Conservation (phyloP, 2,797 vertebrate species). For the Danio jaintianensis region DNA sequence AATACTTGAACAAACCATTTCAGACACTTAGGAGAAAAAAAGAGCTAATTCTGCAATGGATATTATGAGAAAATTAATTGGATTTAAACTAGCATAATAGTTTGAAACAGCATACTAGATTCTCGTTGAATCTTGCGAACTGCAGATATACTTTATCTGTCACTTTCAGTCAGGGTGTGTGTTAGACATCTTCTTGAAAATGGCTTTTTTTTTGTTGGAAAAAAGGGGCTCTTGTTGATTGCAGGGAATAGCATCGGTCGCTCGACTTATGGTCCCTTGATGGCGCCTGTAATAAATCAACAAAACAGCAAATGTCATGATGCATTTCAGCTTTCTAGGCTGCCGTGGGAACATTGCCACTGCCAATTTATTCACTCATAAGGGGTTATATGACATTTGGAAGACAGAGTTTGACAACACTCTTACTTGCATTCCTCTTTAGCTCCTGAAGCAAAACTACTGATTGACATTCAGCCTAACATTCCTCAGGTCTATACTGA, state of each 20-base stretch:
- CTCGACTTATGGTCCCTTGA: neutral
- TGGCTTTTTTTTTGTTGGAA: neutral
- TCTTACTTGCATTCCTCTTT: constrained; percentile 5
- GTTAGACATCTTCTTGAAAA: neutral
- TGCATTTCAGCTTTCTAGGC: neutral
- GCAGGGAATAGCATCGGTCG: neutral
- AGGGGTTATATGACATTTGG: neutral
- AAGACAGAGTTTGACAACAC: constrained; percentile 33
- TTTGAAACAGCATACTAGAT: too few relatives aligned
- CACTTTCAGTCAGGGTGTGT: neutral
- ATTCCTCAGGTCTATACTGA: too few relatives aligned
- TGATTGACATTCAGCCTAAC: too few relatives aligned
- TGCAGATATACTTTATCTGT: neutral
- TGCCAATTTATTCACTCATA: neutral
- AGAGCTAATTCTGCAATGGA: too few relatives aligned
- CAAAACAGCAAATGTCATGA: neutral
- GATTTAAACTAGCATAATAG: too few relatives aligned
- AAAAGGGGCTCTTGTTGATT: neutral
- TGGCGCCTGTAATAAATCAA: neutral
- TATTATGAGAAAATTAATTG: too few relatives aligned
- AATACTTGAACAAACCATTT: too few relatives aligned
- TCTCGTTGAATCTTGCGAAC: neutral
- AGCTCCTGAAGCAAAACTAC: too few relatives aligned
- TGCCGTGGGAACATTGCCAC: neutral
- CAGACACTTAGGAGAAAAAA: too few relatives aligned